phyloP scores from a whole-genome alignment of 1,140 invertebrate genomes.

The Brachionus angularis region DNA sequence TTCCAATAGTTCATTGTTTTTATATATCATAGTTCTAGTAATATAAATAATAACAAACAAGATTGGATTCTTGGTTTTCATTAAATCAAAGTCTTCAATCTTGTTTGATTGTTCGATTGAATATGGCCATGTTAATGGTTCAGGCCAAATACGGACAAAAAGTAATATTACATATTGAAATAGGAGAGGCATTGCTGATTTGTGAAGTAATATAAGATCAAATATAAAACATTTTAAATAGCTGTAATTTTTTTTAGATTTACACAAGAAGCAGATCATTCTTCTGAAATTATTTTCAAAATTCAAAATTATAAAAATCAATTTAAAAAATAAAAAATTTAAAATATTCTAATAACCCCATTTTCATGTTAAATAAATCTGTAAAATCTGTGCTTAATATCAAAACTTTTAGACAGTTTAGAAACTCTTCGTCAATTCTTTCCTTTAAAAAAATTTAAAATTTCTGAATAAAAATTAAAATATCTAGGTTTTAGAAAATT shows the following conservation, averaged over 20 bases:
- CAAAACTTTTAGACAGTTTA: constrained; percentile 4
- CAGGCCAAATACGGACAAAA: constrained; percentile 35
- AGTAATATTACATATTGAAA: constrained; percentile 27
- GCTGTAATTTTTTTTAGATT: constrained; percentile 1
- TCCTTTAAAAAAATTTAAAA: constrained; percentile 4
- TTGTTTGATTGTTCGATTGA: constrained; percentile 18
- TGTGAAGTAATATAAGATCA: background rate
- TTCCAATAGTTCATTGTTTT: constrained; percentile 1
- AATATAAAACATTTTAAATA: constrained; percentile 22
- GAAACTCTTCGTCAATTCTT: constrained; percentile 3
- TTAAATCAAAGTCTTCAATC: background rate
- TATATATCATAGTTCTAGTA: background rate
- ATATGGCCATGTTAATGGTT: constrained; percentile 33
- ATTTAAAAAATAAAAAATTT: constrained; percentile 21
- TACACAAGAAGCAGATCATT: constrained; percentile 30
- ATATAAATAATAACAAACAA: constrained; percentile 10
- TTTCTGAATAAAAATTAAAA: too few relatives aligned
- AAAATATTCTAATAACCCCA: constrained; percentile 3
- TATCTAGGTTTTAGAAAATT: background rate
- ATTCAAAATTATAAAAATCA: too few relatives aligned
- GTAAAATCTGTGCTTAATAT: constrained; percentile 19
- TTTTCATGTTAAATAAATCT: constrained; percentile 22
- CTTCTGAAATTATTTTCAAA: too few relatives aligned
- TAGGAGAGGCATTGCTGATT: background rate
- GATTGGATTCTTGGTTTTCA: constrained; percentile 19